A percentile compares a stretch with the other conserved stretches of the same genome.
phyloP scores from a whole-genome alignment of 2,113 vertebrate species.

The Oryzias woworae region DNA sequence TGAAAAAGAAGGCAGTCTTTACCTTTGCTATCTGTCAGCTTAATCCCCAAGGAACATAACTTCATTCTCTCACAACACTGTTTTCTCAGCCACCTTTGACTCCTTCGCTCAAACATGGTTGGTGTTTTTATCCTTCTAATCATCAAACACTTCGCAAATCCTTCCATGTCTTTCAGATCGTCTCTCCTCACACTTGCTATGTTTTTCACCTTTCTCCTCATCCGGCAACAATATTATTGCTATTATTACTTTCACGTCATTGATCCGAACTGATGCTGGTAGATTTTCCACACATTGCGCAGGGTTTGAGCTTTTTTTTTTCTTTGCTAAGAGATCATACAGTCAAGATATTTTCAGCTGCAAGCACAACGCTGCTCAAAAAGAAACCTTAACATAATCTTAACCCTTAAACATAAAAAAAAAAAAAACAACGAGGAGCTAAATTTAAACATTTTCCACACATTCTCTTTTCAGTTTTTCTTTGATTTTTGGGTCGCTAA shows the following conservation, averaged over 20 bases:
- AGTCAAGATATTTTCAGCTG: conserved; percentile 14
- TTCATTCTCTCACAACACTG: conserved; percentile 66
- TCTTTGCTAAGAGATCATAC: conserved; percentile 13
- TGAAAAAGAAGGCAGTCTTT: conserved; percentile 60
- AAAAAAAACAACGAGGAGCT: not conserved
- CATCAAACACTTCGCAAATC: conserved; percentile 57
- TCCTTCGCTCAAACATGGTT: conserved; percentile 29
- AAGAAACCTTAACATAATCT: not conserved
- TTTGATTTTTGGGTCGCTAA: not conserved
- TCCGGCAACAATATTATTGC: conserved; percentile 28
- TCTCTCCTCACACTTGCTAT: not conserved
- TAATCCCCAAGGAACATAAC: conserved; percentile 65
- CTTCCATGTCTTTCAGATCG: conserved; percentile 37
- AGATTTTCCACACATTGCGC: not conserved
- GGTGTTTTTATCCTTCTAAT: conserved; percentile 47
- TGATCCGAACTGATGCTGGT: conserved; percentile 1
- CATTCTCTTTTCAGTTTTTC: too few species aligned
- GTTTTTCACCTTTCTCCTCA: conserved; percentile 18
- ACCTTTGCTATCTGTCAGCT: conserved; percentile 66
- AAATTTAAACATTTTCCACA: too few species aligned
- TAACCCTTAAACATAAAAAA: not conserved
- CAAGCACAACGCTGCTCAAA: not conserved
- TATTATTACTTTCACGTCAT: conserved; percentile 23
- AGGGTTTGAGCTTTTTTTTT: not conserved
- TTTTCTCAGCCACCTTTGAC: conserved; percentile 66